A percentile compares a stretch with the other conserved stretches of the same genome.
phyloP scores from a whole-genome alignment of 1,140 invertebrate species.

The Bombyx mandarina region DNA sequence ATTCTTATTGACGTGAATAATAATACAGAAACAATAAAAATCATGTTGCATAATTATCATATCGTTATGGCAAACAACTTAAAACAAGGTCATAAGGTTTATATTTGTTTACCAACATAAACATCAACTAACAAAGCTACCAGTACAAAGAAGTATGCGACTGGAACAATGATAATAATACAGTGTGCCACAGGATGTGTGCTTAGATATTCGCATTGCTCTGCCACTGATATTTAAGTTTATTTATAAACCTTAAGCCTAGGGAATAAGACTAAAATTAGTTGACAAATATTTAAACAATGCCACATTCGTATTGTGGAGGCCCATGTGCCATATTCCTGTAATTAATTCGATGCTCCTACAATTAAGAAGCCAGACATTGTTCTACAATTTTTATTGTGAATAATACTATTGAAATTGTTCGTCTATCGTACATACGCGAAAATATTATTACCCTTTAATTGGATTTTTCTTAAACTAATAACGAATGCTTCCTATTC shows the following conservation, averaged over 20 bases:
- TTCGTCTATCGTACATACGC: too few species aligned
- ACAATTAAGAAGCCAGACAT: slow-evolving; percentile 43
- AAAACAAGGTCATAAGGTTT: slow-evolving; percentile 2
- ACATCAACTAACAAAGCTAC: neutral
- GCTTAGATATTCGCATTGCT: slow-evolving; percentile 34
- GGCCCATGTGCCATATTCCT: slow-evolving; percentile 21
- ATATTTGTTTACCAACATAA: neutral
- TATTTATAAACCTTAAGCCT: neutral
- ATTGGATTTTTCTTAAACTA: too few species aligned
- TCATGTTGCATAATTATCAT: too few species aligned
- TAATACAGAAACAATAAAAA: slow-evolving; percentile 1
- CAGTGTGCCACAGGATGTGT: slow-evolving; percentile 40
- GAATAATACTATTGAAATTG: neutral
- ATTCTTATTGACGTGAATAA: neutral
- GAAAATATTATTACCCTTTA: too few species aligned
- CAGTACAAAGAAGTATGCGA: slow-evolving; percentile 24
- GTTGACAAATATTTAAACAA: neutral
- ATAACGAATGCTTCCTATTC: too few species aligned
- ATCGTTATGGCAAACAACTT: neutral
- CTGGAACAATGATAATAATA: slow-evolving; percentile 43
- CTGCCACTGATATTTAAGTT: slow-evolving; percentile 5
- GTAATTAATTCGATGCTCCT: slow-evolving; percentile 29
- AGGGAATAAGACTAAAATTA: slow-evolving; percentile 6
- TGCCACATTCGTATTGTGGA: neutral
- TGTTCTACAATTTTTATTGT: slow-evolving; percentile 37